phyloP scores from a whole-genome alignment of 2,888 invertebrate genomes.

The Brenthis daphne region DNA sequence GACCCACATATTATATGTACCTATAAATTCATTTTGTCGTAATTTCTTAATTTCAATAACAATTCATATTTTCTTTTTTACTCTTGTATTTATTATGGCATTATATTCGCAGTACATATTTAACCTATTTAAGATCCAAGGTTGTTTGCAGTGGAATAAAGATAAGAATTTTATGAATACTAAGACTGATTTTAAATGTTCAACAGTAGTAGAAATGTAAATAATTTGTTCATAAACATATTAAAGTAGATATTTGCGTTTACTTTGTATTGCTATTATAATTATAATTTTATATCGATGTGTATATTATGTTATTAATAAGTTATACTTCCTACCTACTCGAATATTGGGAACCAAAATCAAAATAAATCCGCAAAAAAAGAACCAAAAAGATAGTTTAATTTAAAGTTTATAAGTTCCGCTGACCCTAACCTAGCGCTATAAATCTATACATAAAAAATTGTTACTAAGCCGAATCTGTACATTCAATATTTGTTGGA shows the following conservation, averaged over 20 bases:
- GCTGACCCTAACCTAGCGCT: no score
- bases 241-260: not conserved
- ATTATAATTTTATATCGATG: not conserved
- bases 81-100: not conserved
- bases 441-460: no score
- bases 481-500: no score
- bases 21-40: not conserved
- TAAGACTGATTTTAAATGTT: conserved; percentile 16
- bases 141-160: conserved; percentile 25
- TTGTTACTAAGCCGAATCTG: no score
- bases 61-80: not conserved
- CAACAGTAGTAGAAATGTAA: not conserved
- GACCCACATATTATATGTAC: no score
- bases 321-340: no score
- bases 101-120: conserved; percentile 12
- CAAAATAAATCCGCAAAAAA: no score
- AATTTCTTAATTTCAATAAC: no score
- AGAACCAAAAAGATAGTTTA: no score
- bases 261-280: not conserved
- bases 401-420: no score
- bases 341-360: no score
- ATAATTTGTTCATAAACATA: not conserved
- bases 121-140: conserved; percentile 36
- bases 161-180: conserved; percentile 36
- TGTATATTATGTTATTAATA: no score